Percentiles rank a stretch among this genome's conserved stretches.
phyloP scores from a whole-genome alignment of 2,888 invertebrate species.

The Electrophaes corylata region DNA sequence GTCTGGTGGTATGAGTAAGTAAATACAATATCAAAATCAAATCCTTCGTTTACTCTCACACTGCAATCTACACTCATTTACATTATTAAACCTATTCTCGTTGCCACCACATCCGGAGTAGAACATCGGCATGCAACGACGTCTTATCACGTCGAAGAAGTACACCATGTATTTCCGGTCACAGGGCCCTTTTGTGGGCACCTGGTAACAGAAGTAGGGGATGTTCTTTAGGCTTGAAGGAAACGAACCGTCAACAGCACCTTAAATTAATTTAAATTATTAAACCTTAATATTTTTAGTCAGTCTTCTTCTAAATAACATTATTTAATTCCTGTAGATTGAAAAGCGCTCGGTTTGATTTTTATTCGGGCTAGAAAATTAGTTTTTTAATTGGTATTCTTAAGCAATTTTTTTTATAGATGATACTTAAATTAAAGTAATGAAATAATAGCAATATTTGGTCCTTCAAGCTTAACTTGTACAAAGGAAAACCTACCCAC shows the following conservation, averaged over 20 bases:
- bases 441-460: no score
- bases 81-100: conserved; percentile 63
- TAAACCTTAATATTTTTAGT: no score
- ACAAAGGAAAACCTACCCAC: no score
- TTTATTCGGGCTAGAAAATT: no score
- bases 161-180: conserved; percentile 55
- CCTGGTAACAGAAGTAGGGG: conserved; percentile 76
- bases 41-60: conserved; percentile 55
- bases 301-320: no score
- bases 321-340: no score
- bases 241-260: conserved; percentile 65
- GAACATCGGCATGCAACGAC: conserved; percentile 70
- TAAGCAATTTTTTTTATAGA: no score
- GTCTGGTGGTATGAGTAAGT: no score
- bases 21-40: conserved; percentile 17
- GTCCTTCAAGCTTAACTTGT: no score
- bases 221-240: conserved; percentile 65
- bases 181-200: conserved; percentile 68
- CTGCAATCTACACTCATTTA: conserved; percentile 54
- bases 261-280: conserved; percentile 51
- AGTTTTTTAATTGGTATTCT: no score
- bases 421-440: no score
- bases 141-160: conserved; percentile 70
- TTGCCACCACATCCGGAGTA: conserved; percentile 79
- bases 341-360: no score